Conservation (phyloP, 2,888 invertebrate species). For the Incurvaria masculella region DNA sequence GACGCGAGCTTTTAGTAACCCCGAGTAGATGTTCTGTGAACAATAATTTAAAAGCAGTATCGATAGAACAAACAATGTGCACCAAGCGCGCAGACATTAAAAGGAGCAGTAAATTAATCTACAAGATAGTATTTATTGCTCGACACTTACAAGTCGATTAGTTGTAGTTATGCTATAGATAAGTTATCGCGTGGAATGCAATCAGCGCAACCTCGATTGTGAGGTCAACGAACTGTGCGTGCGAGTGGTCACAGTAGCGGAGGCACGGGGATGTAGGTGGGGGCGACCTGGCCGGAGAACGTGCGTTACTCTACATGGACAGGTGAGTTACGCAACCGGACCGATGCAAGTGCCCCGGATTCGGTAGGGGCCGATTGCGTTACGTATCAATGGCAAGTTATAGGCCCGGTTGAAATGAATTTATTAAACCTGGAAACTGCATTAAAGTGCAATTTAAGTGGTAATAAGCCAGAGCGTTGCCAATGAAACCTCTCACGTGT, state of each 20-base stretch:
- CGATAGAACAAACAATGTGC: neutral
- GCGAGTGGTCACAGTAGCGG: too few relatives aligned
- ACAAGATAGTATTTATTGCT: neutral
- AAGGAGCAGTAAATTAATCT: neutral
- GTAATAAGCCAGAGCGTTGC: too few relatives aligned
- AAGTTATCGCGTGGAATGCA: constrained; percentile 14
- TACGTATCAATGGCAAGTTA: too few relatives aligned
- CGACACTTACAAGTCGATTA: neutral
- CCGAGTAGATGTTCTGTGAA: too few relatives aligned
- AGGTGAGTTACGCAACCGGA: constrained; percentile 51
- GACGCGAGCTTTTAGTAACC: too few relatives aligned
- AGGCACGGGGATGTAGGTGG: constrained; percentile 46
- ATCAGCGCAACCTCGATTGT: constrained; percentile 33
- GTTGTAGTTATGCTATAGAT: neutral
- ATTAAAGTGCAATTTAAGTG: too few relatives aligned
- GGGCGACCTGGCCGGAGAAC: constrained; percentile 32
- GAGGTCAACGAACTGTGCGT: constrained; percentile 53
- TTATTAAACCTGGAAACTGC: too few relatives aligned
- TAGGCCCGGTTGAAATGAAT: too few relatives aligned
- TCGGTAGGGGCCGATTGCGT: too few relatives aligned
- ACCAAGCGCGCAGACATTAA: neutral
- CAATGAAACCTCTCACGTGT: too few relatives aligned
- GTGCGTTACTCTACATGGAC: constrained; percentile 33
- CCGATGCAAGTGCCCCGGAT: constrained; percentile 17
- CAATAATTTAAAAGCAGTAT: neutral